Base-by-base conservation (phyloP, 1,140 invertebrate species). In the Lanistes nyassanus region DNA sequence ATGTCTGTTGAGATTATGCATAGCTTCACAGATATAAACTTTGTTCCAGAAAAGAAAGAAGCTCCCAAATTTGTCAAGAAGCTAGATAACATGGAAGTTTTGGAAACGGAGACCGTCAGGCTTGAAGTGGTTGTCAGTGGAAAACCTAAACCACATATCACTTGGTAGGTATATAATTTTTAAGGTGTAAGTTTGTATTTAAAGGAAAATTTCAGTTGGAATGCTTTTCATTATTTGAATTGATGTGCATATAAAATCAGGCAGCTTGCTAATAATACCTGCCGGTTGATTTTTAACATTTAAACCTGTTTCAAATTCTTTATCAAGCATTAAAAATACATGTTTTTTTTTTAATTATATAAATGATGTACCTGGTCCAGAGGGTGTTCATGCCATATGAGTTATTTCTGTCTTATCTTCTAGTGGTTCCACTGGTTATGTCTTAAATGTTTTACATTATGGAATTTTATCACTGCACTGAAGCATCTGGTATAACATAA, bases 101-200 rank as follows among this genome's bases (percentile, higher is more conserved):
- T 84, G 65, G 88, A 89, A 69, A 78, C 81, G 36, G 81, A 84
- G 60, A 78, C 81, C n/a, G 82, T 86, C 29, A 80, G 81, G 87
- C 89, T 95, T 36, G 83, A 85, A 67, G 80, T 80, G 31, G 80
- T 80, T 67, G 84, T 89, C 37, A 83, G 81, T 34, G 88, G 87
- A 55, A 87, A 86, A 81, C 88, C 88, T 36, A 84, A 88, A 67
- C 88, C 88, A 51, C 81, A 83, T 58, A 81, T 89, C 70, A 85
- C 80, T 73, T 89, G 88, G 88, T 87, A 76, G 69, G 81, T 56
- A 23, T 53, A 34, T 56, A 9, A 31, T 67, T 67, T 31, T 37
- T 29, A 42, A 23, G 26, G n/a, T 13, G 31, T 67, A 29, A 39
- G 16, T 39, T 36, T 60, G 7, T 56, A 26, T 76, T 56, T 37